phyloP scores from a whole-genome alignment of 2,113 vertebrate genomes.

The Empidonax traillii region DNA sequence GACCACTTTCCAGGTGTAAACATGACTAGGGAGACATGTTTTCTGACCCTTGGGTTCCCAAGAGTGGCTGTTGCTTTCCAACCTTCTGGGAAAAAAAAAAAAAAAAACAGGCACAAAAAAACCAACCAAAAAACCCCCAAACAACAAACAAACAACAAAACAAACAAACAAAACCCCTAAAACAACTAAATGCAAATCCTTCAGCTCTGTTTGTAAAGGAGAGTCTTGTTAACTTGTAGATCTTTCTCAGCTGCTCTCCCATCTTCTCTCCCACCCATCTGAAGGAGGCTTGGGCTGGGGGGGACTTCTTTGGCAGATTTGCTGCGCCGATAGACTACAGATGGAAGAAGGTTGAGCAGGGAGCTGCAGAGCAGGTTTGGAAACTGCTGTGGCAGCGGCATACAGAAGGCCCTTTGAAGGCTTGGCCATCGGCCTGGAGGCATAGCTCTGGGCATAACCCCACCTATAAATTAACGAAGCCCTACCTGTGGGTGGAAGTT shows the following conservation, averaged over 20 bases:
- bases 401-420: background rate
- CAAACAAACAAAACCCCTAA: background rate
- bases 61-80: background rate
- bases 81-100: background rate
- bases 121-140: too few species aligned
- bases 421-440: background rate
- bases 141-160: background rate
- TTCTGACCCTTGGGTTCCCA: background rate
- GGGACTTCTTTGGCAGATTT: background rate
- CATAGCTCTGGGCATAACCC: background rate
- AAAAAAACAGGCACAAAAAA: background rate
- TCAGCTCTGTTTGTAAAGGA: background rate
- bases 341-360: background rate
- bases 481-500: background rate
- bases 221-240: background rate
- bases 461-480: background rate
- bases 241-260: background rate
- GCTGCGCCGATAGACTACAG: background rate
- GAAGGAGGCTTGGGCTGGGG: conserved; percentile 40
- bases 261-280: background rate
- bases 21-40: background rate
- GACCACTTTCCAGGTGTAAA: background rate
- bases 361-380: conserved; percentile 50
- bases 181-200: background rate
- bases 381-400: background rate